phyloP scores from a whole-genome alignment of 2,797 vertebrate genomes.

The Trichosurus vulpecula region DNA sequence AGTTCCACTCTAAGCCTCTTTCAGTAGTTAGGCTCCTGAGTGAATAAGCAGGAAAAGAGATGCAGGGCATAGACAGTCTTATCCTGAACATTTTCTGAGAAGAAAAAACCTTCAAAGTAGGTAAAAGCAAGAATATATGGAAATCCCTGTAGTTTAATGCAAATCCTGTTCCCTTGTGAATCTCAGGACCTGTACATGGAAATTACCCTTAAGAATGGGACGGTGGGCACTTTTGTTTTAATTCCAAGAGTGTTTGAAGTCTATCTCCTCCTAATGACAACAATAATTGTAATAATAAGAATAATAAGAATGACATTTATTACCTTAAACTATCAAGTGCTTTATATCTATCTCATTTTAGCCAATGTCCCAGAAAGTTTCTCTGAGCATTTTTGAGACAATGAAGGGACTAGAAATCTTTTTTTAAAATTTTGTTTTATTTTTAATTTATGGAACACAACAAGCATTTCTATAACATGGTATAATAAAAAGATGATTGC shows the following conservation, averaged over 20 bases:
- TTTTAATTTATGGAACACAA: not conserved
- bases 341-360: not conserved
- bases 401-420: not conserved
- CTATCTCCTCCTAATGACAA: not conserved
- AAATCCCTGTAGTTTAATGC: not conserved
- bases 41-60: not conserved
- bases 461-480: not conserved
- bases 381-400: not conserved
- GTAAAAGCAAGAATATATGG: not conserved
- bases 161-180: not conserved
- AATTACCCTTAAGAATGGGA: not conserved
- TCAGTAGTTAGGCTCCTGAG: conserved; percentile 10
- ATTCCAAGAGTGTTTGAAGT: not conserved
- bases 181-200: not conserved
- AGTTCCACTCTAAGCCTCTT: not conserved
- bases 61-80: not conserved
- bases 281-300: not conserved
- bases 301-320: not conserved
- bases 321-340: not conserved
- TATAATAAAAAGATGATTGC: not conserved
- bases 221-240: not conserved
- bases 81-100: not conserved
- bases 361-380: not conserved
- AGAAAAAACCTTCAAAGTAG: not conserved
- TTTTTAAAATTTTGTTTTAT: not conserved